Evolutionary conservation across 1,140 invertebrate species (phyloP), one percentile per base, ranked within the genome.

Genomic region (Lasioglossum baleicum): DNA sequence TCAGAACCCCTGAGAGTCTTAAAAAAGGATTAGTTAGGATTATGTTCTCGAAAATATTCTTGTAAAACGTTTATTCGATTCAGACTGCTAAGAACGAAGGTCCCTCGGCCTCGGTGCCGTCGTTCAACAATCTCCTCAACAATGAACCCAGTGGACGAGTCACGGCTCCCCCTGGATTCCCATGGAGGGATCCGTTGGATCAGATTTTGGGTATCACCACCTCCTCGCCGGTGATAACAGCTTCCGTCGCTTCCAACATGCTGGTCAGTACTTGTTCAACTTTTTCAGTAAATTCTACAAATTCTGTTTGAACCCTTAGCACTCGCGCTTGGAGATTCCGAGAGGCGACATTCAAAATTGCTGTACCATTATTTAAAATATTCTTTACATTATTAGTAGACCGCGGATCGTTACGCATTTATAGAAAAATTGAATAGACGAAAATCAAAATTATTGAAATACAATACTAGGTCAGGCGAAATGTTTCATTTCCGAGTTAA

Each of bases 141-240:
- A 86, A 78, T 71, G 82, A 85, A 78, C 66, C 73, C 11, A 79
- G 71, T 44, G 83, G 76, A 71, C 75, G 66, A 73, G 81, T 90
- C 26, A 91, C 89, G 35, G 86, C 86, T 26, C 82, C 89, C 40
- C 83, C 91, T n/a, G 89, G 90, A 66, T 92, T 90, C 58, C 90
- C 89, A 35, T 93, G 92, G 92, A 90, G 90, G 74, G 91, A 93
- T 88, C 90, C 92, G 7, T 64, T 92, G 2, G 92, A 92, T 87
- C 90, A 91, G 83, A 92, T 93, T 73, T 92, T 93, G 70, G 92
- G 92, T 20, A 90, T 93, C 7, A 90, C 91, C 5, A 92, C 91
- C 2, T 82, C 89, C 74, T 88, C 86, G 22, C 88, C 91, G 10
- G 20, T 87, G 31, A 88, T 89, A 64, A 90, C 89, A 42, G 91